Evolutionary conservation across 2,888 invertebrate genomes (phyloP).

Genomic region (Rotaria macrura): DNA sequence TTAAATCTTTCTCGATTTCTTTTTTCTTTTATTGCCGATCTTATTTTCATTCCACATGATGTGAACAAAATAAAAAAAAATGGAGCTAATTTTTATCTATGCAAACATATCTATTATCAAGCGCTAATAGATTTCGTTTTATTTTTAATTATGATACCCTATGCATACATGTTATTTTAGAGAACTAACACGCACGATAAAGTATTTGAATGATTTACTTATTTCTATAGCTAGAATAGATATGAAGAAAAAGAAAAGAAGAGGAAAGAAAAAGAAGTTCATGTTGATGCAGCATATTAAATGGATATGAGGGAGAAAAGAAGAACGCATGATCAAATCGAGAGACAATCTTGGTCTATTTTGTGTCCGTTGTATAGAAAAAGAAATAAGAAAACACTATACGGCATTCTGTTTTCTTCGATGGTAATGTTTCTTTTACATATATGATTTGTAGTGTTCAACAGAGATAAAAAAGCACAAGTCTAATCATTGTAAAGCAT

Average conservation of each 20-base stretch:
- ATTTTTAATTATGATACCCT: background rate
- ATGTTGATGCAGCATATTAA: background rate
- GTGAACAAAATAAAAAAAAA: background rate
- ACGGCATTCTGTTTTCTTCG: background rate
- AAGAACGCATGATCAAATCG: background rate
- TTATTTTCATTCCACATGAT: background rate
- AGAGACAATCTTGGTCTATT: background rate
- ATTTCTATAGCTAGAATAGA: background rate
- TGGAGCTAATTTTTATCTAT: background rate
- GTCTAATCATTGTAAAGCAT: background rate
- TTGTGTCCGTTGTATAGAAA: background rate
- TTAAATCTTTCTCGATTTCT: background rate
- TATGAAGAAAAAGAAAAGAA: background rate
- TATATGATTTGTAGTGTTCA: background rate
- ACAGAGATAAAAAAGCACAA: background rate
- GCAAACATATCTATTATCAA: background rate
- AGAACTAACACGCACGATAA: background rate
- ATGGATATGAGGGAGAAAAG: background rate
- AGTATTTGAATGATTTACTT: background rate
- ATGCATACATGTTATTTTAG: background rate
- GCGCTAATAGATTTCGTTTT: background rate
- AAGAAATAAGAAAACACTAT: background rate
- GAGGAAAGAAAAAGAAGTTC: background rate
- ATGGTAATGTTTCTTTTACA: background rate
- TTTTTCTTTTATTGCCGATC: background rate